Evolutionary conservation across 2,888 invertebrate genomes (phyloP).

Genomic region (Molorchus minor): DNA sequence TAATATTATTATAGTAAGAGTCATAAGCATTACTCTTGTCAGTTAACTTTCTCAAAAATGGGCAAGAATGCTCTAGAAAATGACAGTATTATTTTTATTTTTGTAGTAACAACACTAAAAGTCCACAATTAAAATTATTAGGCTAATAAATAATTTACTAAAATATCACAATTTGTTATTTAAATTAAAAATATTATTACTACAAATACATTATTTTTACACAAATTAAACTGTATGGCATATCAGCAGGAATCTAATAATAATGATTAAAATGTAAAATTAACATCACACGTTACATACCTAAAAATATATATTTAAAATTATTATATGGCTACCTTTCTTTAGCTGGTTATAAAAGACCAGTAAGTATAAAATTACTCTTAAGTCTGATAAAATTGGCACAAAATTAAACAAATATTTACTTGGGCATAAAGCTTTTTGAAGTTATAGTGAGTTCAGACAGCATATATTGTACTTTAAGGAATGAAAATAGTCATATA

Average conservation of each 20-base stretch:
- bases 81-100: slow-evolving; percentile 22
- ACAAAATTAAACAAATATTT: no score
- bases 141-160: slow-evolving; percentile 24
- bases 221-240: slow-evolving; percentile 15
- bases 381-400: slow-evolving; percentile 15
- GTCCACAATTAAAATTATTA: slow-evolving; percentile 21
- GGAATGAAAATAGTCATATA: no score
- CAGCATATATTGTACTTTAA: no score
- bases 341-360: slow-evolving; percentile 9
- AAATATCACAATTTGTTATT: slow-evolving; percentile 23
- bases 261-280: slow-evolving; percentile 3
- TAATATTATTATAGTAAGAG: no score
- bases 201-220: slow-evolving; percentile 21
- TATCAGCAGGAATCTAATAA: slow-evolving; percentile 6
- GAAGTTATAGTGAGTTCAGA: no score
- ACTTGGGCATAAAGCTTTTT: no score
- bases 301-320: slow-evolving; percentile 7
- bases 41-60: no score
- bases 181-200: slow-evolving; percentile 23
- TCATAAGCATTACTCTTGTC: no score
- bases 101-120: slow-evolving; percentile 23
- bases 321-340: slow-evolving; percentile 5
- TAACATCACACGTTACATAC: slow-evolving; percentile 7
- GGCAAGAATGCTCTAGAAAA: slow-evolving; percentile 16
- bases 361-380: slow-evolving; percentile 7